phyloP scores from a whole-genome alignment of 2,113 vertebrate species.

The Embiotoca jacksoni region DNA sequence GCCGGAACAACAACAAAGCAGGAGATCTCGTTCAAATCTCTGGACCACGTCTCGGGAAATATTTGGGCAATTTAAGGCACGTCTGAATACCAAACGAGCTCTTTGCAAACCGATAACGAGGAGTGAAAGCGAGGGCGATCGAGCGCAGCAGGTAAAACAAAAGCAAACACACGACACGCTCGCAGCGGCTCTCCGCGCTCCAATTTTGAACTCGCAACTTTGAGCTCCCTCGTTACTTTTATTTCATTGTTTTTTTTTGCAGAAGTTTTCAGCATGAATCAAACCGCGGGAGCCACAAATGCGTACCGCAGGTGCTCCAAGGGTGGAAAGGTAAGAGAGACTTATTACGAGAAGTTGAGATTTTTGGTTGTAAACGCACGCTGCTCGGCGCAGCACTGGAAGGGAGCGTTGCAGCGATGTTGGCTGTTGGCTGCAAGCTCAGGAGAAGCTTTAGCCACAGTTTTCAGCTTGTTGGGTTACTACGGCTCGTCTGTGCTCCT shows the following conservation, averaged over 20 bases:
- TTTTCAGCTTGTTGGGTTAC: not conserved
- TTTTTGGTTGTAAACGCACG: not conserved
- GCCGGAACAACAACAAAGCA: not conserved
- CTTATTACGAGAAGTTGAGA: not conserved
- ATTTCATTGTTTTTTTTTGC: not conserved
- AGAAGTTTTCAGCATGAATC: slow-evolving; percentile 81
- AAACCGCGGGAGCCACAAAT: slow-evolving; percentile 84
- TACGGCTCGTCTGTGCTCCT: slow-evolving; percentile 22
- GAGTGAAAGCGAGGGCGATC: not conserved
- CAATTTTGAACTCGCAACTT: slow-evolving; percentile 15
- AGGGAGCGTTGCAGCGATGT: not conserved
- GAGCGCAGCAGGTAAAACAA: slow-evolving; percentile 44
- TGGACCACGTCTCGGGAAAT: slow-evolving; percentile 38
- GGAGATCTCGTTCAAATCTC: not conserved
- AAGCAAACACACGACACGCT: not conserved
- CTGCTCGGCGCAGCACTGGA: not conserved
- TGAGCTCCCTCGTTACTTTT: not conserved
- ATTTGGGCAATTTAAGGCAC: not conserved
- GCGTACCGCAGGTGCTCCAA: slow-evolving; percentile 84
- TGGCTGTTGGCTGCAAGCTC: not conserved
- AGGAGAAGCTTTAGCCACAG: too few species aligned
- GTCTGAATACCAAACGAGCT: not conserved
- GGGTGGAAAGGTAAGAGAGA: slow-evolving; percentile 82
- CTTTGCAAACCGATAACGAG: not conserved
- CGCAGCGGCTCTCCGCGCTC: fast-evolving